These are phyloP conservation scores for Romanogobio albipinnatus DNA, from an alignment of 2,113 vertebrate genomes.

Conservation along the genomic window DNA sequence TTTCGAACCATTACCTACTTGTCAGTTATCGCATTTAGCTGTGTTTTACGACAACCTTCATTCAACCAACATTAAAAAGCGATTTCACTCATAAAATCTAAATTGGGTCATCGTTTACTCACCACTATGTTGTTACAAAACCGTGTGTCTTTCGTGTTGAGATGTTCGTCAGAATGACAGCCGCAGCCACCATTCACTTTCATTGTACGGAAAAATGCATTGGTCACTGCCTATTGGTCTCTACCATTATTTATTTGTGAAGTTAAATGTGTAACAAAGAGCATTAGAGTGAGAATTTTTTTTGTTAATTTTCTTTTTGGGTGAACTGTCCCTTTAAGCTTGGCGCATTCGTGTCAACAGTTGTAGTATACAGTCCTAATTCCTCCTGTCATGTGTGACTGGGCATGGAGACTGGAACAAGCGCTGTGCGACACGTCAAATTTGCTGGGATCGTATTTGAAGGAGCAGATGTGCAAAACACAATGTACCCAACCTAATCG, in stretches of 20 bases:
- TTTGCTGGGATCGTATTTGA: constrained; percentile 30
- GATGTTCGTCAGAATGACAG: not conserved
- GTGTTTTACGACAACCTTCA: not conserved
- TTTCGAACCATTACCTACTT: not conserved
- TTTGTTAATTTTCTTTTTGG: not conserved
- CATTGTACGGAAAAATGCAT: not conserved
- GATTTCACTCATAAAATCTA: not conserved
- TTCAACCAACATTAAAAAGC: not conserved
- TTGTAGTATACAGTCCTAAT: constrained; percentile 29
- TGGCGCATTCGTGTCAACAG: constrained; percentile 27
- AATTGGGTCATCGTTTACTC: not conserved
- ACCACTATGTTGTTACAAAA: not conserved
- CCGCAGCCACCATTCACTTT: not conserved
- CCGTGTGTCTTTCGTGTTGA: not conserved
- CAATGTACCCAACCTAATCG: constrained; percentile 32
- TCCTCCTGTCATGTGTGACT: constrained; percentile 40
- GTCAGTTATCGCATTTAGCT: not conserved
- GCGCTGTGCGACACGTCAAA: constrained; percentile 43
- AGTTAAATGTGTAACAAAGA: not conserved
- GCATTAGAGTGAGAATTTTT: not conserved
- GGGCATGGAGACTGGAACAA: constrained; percentile 31
- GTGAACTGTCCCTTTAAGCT: constrained; percentile 17
- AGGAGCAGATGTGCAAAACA: constrained; percentile 42
- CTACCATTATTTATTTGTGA: too few relatives aligned
- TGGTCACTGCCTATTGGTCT: not conserved